These are phyloP conservation scores for Amphipoea oculea DNA, from an alignment of 2,888 invertebrate genomes.

Conservation along the genomic window DNA sequence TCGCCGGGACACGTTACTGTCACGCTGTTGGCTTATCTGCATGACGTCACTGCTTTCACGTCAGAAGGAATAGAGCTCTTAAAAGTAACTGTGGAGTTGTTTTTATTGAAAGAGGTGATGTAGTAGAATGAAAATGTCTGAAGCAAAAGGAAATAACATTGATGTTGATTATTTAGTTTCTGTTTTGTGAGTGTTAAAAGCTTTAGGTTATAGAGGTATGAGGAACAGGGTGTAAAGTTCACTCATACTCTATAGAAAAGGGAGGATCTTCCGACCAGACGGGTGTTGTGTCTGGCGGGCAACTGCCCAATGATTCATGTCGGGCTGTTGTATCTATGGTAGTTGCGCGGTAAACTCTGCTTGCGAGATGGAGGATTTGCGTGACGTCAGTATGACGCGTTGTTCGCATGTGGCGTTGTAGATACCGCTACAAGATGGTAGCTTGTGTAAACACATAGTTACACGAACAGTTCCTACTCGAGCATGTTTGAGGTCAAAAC, in stretches of 20 bases:
- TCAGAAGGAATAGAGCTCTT: conserved; percentile 10
- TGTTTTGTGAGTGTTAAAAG: background rate
- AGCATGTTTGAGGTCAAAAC: background rate
- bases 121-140: background rate
- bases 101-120: background rate
- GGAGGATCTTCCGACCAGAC: too few relatives aligned
- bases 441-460: background rate
- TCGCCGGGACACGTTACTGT: conserved; percentile 13
- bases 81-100: conserved; percentile 19
- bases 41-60: conserved; percentile 21
- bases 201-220: background rate
- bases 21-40: conserved; percentile 54
- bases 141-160: background rate
- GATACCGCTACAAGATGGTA: too few relatives aligned
- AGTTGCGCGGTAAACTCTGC: too few relatives aligned
- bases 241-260: too few relatives aligned
- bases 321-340: too few relatives aligned
- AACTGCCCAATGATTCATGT: too few relatives aligned
- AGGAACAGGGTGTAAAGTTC: too few relatives aligned
- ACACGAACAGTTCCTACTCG: background rate
- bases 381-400: too few relatives aligned
- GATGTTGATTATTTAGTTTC: background rate
- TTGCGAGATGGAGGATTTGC: too few relatives aligned
- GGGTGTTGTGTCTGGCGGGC: too few relatives aligned
- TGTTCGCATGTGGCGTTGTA: too few relatives aligned